Conservation (phyloP, 2,888 invertebrate genomes). For the Epinotia demarniana region DNA sequence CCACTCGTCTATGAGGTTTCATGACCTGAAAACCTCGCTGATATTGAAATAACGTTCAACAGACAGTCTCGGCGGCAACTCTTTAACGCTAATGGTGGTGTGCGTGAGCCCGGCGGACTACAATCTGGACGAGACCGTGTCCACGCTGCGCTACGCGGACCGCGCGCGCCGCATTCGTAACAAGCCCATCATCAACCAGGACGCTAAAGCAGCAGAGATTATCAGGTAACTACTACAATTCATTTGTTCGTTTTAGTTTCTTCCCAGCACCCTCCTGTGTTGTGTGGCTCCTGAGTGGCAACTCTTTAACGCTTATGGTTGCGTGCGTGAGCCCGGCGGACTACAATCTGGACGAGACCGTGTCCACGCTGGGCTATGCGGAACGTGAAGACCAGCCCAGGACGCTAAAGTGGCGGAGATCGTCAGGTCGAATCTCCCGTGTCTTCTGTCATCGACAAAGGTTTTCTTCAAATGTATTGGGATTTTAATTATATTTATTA, state of each 20-base stretch:
- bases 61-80: constrained; percentile 96
- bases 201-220: constrained; percentile 92
- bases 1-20: no score
- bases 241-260: no score
- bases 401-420: constrained; percentile 93
- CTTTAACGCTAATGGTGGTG: constrained; percentile 95
- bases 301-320: constrained; percentile 96
- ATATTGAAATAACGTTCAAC: constrained; percentile 46
- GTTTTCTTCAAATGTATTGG: no score
- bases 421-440: constrained; percentile 67
- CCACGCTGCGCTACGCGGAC: constrained; percentile 95
- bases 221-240: constrained; percentile 70
- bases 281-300: no score
- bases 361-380: constrained; percentile 95
- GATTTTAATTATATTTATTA: no score
- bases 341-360: constrained; percentile 93
- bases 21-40: no score
- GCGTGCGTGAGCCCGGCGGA: no score
- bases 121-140: no score
- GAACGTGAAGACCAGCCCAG: constrained; percentile 88
- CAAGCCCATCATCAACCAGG: constrained; percentile 94
- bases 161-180: constrained; percentile 94
- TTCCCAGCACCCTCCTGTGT: no score
- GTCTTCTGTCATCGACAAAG: no score
- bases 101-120: constrained; percentile 97